A percentile compares a stretch with the other conserved stretches of the same genome.
Evolutionary conservation across 2,888 invertebrate species (phyloP).

Genomic region (Dione vanillae): DNA sequence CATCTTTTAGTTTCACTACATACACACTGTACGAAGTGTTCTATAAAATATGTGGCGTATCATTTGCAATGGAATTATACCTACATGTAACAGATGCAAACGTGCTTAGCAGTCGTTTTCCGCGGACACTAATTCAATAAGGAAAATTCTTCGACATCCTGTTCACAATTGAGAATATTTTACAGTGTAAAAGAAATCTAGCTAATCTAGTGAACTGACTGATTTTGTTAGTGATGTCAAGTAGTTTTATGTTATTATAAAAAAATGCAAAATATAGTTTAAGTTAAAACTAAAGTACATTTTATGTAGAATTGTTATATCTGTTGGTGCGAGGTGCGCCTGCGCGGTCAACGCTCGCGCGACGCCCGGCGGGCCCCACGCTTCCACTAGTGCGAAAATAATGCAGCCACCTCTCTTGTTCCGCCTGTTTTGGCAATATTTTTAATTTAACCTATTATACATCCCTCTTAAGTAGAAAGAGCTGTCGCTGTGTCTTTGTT

Average conservation of each 20-base stretch:
- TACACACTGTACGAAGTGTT: conserved; percentile 27
- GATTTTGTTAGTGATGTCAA: not conserved
- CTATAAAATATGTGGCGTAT: conserved; percentile 37
- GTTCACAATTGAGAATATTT: conserved; percentile 63
- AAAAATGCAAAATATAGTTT: not conserved
- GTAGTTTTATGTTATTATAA: not conserved
- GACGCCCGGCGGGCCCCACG: conserved; percentile 64
- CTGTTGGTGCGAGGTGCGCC: conserved; percentile 42
- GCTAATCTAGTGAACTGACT: conserved; percentile 13
- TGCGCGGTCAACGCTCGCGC: conserved; percentile 72
- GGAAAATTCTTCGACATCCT: conserved; percentile 75
- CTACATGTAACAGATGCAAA: conserved; percentile 35
- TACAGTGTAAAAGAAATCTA: conserved; percentile 47
- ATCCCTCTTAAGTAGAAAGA: conserved; percentile 34
- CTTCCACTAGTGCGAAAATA: conserved; percentile 70
- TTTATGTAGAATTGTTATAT: conserved; percentile 28
- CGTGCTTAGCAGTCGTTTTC: conserved; percentile 53
- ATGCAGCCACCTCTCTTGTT: conserved; percentile 59
- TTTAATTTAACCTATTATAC: conserved; percentile 40
- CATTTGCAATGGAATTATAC: conserved; percentile 38
- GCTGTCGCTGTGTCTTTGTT: conserved; percentile 37
- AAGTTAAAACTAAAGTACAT: not conserved
- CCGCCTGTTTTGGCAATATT: conserved; percentile 56
- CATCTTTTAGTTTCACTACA: conserved; percentile 43
- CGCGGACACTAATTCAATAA: conserved; percentile 57